Evolutionary conservation across 1,140 invertebrate genomes (phyloP), one percentile per base, ranked within the genome.

Genomic region (Pantala flavescens): DNA sequence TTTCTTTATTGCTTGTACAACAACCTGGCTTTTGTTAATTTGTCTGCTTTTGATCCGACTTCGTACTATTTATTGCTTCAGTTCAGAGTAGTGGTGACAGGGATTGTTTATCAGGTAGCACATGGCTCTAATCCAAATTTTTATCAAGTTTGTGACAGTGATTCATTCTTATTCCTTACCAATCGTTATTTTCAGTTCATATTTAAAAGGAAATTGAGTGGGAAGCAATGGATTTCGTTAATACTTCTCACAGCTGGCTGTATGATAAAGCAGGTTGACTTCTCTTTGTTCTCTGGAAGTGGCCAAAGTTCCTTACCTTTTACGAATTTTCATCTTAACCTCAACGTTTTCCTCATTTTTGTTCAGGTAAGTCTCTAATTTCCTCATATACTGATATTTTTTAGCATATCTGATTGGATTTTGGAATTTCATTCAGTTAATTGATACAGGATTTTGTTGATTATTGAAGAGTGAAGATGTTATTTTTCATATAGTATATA

Each of bases 31-130:
- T 98, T 97, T 84, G 86, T 93, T 23, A 98, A 97, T 85, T 84
- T 98, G 76, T 89, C 91, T 23, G 88, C 87, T 24, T 98, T 96
- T 85, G 96, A 98, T 82, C 95, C 96, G 9, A 97, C 96, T 11
- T 96, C 95, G 11, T 98, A 98, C 80, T 97, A 93, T 82, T 84
- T 98, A 24, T 84, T 98, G n/a, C 84, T 98, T 10, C 96, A 98
- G 84, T 88, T 98, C 73, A 85, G 96, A 79, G 95, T 98, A 28
- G 93, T 98, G 24, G 85, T 98, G 0, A 98, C 95, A 43, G 96
- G 94, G 73, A 84, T 98, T 76, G 85, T 97, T 36, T 98, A 96
- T 85, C 95, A 97, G 88, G 93, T 96, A 86, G 80, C 79, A 78
- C 74, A 71, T 74, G 74, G 9, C 2, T 36, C 74, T 11, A 19